Conservation (phyloP, 2,888 invertebrate genomes). For the Mythimna albipuncta region DNA sequence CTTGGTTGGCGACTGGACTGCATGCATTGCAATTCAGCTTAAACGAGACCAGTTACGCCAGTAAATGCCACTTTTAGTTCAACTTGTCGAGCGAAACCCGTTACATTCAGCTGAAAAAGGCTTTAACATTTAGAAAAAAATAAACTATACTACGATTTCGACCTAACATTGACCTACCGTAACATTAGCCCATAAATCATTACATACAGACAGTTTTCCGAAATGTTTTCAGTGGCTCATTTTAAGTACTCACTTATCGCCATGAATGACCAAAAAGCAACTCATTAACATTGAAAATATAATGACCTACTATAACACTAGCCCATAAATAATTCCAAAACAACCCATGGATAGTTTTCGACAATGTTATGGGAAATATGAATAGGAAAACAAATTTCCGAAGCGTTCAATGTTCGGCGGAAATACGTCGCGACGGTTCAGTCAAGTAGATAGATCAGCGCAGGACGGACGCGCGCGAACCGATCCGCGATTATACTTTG, state of each 20-base stretch:
- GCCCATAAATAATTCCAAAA: neutral
- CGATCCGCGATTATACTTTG: neutral
- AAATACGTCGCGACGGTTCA: conserved; percentile 29
- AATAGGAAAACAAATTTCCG: conserved; percentile 28
- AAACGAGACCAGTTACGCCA: conserved; percentile 52
- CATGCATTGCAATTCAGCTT: conserved; percentile 66
- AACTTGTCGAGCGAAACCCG: conserved; percentile 29
- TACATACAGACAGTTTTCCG: neutral
- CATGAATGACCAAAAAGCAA: neutral
- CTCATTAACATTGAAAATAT: neutral
- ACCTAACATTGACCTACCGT: no score
- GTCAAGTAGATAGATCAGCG: conserved; percentile 26
- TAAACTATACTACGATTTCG: no score
- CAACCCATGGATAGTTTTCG: conserved; percentile 23
- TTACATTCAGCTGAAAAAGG: conserved; percentile 21
- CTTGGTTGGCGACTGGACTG: conserved; percentile 31
- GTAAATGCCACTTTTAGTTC: conserved; percentile 59
- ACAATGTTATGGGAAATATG: conserved; percentile 27
- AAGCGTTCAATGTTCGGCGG: conserved; percentile 11
- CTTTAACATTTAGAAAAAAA: no score
- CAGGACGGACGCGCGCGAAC: conserved; percentile 25
- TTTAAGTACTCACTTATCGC: no score
- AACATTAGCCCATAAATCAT: no score
- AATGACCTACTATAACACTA: neutral
- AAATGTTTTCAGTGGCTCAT: neutral